A percentile compares a stretch with the other conserved stretches of the same genome.
Conservation (phyloP, 2,113 vertebrate genomes). For the Micronycteris hirsuta region DNA sequence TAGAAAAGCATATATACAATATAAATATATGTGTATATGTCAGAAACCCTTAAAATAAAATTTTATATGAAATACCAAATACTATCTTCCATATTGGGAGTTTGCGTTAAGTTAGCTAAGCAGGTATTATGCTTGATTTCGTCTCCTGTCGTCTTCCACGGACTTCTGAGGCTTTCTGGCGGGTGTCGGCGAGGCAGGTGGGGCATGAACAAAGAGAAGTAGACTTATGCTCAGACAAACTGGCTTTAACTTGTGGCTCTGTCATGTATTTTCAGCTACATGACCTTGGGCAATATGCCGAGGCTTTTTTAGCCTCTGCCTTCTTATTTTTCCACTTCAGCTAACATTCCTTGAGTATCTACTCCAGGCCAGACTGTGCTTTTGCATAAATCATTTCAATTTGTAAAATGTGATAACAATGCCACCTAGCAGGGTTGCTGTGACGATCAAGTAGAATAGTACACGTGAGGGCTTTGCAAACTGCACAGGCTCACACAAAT, state of each 20-base stretch:
- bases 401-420: slow-evolving; percentile 62
- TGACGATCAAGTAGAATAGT: not conserved
- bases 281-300: slow-evolving; percentile 37
- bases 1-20: not conserved
- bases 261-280: slow-evolving; percentile 9
- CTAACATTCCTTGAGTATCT: slow-evolving; percentile 61
- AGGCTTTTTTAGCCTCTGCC: not conserved
- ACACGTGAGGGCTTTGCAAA: not conserved
- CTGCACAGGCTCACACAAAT: not conserved
- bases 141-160: not conserved
- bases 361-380: slow-evolving; percentile 10
- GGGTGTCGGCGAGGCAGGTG: not conserved
- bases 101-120: not conserved
- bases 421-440: slow-evolving; percentile 57
- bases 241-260: not conserved
- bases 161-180: not conserved
- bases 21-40: not conserved
- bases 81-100: not conserved
- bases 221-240: not conserved
- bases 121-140: not conserved
- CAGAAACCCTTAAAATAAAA: not conserved
- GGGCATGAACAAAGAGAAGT: not conserved
- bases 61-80: not conserved
- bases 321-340: slow-evolving; percentile 47
- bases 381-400: slow-evolving; percentile 57